Percentiles rank a stretch among this genome's conserved stretches.
Conservation (phyloP, 1,140 invertebrate species). For the Pinna nobilis region DNA sequence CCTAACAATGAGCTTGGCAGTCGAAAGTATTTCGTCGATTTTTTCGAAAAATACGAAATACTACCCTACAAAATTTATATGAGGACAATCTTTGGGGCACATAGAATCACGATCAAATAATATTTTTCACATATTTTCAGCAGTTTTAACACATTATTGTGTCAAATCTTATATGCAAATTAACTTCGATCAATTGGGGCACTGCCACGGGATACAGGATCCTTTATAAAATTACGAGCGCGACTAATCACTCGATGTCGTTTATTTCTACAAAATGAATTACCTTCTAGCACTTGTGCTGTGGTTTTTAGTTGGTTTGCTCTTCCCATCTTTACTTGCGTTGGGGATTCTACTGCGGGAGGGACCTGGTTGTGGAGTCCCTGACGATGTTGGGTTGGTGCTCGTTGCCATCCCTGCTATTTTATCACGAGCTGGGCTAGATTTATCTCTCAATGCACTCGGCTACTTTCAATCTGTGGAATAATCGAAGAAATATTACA, state of each 20-base stretch:
- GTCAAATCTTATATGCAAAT: constrained; percentile 21
- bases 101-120: no score
- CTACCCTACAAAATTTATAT: no score
- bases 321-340: not conserved
- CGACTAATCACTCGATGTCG: not conserved
- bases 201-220: not conserved
- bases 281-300: constrained; percentile 16
- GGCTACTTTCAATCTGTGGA: no score
- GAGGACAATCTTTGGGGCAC: no score
- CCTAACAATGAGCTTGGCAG: no score
- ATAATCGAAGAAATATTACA: no score
- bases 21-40: no score
- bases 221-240: not conserved
- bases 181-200: constrained; percentile 8
- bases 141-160: not conserved
- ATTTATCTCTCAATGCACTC: no score
- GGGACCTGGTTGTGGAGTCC: not conserved
- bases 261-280: not conserved
- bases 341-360: not conserved
- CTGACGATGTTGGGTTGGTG: constrained; percentile 8
- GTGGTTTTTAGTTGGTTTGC: constrained; percentile 8
- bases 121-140: no score
- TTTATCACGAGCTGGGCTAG: no score
- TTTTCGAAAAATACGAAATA: no score
- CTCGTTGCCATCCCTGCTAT: no score